These are phyloP conservation scores for Clitarchus hookeri DNA, from an alignment of 2,888 invertebrate species.

Conservation along the genomic window DNA sequence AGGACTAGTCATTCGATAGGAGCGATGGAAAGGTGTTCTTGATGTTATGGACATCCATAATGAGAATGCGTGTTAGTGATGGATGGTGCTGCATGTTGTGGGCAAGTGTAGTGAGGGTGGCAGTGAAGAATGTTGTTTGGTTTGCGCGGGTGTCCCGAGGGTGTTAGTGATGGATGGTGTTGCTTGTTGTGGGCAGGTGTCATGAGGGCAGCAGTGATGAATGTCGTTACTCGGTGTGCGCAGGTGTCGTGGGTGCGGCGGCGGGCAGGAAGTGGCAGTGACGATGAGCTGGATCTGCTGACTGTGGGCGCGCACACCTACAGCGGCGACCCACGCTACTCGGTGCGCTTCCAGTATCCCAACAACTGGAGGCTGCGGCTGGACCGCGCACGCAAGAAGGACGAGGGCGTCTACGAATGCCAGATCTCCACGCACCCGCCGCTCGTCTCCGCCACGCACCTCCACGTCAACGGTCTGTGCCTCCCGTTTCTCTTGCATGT, in stretches of 20 bases:
- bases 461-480: constrained; percentile 57
- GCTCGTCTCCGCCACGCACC: constrained; percentile 58
- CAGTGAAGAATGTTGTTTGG: no score
- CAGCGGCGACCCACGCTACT: constrained; percentile 55
- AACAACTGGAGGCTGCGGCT: constrained; percentile 64
- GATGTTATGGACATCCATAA: no score
- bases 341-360: constrained; percentile 61
- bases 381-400: constrained; percentile 57
- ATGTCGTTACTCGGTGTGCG: constrained; percentile 18
- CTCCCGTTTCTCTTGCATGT: no score
- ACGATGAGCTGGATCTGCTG: constrained; percentile 67
- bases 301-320: constrained; percentile 71
- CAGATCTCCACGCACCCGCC: constrained; percentile 62
- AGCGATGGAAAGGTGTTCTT: no score
- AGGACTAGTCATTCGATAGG: no score
- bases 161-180: no score
- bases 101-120: no score
- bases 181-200: no score
- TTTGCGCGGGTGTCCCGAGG: no score
- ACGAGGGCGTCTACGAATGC: constrained; percentile 60
- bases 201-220: no score
- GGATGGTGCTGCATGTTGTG: no score
- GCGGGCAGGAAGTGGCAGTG: constrained; percentile 57
- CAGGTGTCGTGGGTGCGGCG: constrained; percentile 74
- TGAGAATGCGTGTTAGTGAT: no score